Conservation (phyloP, 1,140 invertebrate genomes). For the Apocrypta bakeri region DNA sequence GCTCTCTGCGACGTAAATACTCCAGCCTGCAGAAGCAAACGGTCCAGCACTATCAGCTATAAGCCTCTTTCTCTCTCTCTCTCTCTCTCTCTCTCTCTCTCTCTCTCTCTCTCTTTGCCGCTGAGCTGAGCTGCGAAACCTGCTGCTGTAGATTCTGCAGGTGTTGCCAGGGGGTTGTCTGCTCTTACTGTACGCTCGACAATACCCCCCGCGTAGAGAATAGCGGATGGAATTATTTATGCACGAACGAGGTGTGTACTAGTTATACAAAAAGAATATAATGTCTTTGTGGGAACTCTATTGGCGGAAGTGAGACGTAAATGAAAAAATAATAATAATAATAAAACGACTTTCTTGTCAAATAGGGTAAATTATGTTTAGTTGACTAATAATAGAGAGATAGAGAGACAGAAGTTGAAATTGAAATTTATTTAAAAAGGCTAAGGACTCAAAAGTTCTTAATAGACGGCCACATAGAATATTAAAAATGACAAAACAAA, state of each 20-base stretch:
- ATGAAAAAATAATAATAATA: too few relatives aligned
- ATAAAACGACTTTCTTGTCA: too few relatives aligned
- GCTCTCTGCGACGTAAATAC: slow-evolving; percentile 9
- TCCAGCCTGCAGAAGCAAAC: slow-evolving; percentile 56
- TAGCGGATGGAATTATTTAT: not conserved
- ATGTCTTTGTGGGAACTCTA: not conserved
- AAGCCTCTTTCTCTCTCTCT: slow-evolving; percentile 61
- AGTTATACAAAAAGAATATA: not conserved
- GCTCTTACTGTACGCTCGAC: not conserved
- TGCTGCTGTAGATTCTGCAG: not conserved
- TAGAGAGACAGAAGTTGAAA: too few relatives aligned
- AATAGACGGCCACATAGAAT: too few relatives aligned
- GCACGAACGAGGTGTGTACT: not conserved
- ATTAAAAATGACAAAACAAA: too few relatives aligned
- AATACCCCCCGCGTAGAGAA: not conserved
- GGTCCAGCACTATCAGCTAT: slow-evolving; percentile 63
- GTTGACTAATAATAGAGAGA: too few relatives aligned
- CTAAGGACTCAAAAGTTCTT: too few relatives aligned
- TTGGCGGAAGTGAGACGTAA: not conserved
- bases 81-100: slow-evolving; percentile 49
- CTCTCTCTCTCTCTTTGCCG: slow-evolving; percentile 47
- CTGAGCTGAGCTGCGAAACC: slow-evolving; percentile 7
- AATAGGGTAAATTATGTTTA: too few relatives aligned
- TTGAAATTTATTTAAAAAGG: too few relatives aligned
- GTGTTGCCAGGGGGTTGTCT: not conserved